Conservation (phyloP, 2,888 invertebrate species). For the Erynnis tages region DNA sequence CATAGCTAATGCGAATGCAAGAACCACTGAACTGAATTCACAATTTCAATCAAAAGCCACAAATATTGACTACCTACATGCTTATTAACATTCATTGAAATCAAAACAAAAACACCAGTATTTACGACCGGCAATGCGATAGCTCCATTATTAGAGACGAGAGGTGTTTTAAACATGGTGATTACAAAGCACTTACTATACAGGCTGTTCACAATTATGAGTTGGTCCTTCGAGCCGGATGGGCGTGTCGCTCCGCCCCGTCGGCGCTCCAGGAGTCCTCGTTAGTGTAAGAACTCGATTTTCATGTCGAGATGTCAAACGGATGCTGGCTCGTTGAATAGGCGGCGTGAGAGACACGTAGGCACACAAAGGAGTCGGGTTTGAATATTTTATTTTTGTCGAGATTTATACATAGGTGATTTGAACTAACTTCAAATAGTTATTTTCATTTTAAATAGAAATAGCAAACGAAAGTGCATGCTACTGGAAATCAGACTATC, state of each 20-base stretch:
- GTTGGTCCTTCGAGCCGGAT: conserved; percentile 54
- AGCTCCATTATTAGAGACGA: conserved; percentile 5
- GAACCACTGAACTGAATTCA: too few relatives aligned
- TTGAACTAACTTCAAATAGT: too few relatives aligned
- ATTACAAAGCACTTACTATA: conserved; percentile 30
- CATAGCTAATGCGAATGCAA: too few relatives aligned
- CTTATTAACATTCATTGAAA: conserved; percentile 26
- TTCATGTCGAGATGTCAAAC: conserved; percentile 27
- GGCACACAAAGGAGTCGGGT: conserved; percentile 3
- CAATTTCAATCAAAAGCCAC: too few relatives aligned
- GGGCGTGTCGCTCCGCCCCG: conserved; percentile 62
- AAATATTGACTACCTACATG: conserved; percentile 23
- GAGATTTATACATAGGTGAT: not conserved
- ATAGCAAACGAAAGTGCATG: too few relatives aligned
- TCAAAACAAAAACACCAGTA: conserved; percentile 25
- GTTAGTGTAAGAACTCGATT: conserved; percentile 42
- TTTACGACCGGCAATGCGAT: conserved; percentile 17
- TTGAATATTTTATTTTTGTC: conserved; percentile 9
- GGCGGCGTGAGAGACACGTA: conserved; percentile 21
- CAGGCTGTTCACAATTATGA: conserved; percentile 54
- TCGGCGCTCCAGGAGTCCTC: conserved; percentile 52
- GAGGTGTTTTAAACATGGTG: conserved; percentile 28
- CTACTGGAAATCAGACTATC: too few relatives aligned
- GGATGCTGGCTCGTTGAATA: conserved; percentile 24
- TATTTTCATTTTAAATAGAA: too few relatives aligned